Percentiles rank a stretch among this genome's conserved stretches.
These are phyloP conservation scores for Eptesicus fuscus DNA, from an alignment of 2,113 vertebrate genomes.

Conservation along the genomic window DNA sequence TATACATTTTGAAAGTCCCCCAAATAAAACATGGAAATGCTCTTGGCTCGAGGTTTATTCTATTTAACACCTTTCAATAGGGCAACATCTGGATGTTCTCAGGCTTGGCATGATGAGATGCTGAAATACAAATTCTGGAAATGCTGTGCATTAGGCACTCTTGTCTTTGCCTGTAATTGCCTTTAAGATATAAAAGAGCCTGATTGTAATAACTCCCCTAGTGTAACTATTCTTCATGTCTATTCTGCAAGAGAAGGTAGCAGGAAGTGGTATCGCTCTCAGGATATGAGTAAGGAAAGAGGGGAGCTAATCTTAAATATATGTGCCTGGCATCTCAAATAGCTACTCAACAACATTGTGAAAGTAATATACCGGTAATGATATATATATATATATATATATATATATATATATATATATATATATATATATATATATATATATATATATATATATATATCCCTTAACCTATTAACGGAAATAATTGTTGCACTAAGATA, in stretches of 20 bases:
- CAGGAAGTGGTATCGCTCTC: constrained; percentile 80
- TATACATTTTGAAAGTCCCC: constrained; percentile 66
- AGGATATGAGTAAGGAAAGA: constrained; percentile 76
- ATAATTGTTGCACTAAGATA: constrained; percentile 76
- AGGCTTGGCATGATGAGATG: constrained; percentile 73
- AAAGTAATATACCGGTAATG: constrained; percentile 71
- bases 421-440: too few relatives aligned
- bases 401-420: too few relatives aligned
- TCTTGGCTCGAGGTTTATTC: constrained; percentile 71
- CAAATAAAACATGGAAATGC: constrained; percentile 65
- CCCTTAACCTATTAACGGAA: constrained; percentile 77
- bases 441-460: neutral
- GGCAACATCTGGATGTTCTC: constrained; percentile 78
- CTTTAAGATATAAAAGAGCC: constrained; percentile 79
- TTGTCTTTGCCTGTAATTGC: constrained; percentile 83
- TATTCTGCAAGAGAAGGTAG: constrained; percentile 76
- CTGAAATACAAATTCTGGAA: constrained; percentile 76
- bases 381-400: neutral
- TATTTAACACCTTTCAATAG: constrained; percentile 76
- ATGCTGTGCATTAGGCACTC: constrained; percentile 78
- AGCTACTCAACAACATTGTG: constrained; percentile 53
- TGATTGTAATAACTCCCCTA: constrained; percentile 80
- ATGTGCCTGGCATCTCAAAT: constrained; percentile 79
- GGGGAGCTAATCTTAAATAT: constrained; percentile 74
- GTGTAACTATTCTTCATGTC: constrained; percentile 76